Conservation (phyloP, 2,797 vertebrate genomes). For the Ptychobarbus kaznakovi region DNA sequence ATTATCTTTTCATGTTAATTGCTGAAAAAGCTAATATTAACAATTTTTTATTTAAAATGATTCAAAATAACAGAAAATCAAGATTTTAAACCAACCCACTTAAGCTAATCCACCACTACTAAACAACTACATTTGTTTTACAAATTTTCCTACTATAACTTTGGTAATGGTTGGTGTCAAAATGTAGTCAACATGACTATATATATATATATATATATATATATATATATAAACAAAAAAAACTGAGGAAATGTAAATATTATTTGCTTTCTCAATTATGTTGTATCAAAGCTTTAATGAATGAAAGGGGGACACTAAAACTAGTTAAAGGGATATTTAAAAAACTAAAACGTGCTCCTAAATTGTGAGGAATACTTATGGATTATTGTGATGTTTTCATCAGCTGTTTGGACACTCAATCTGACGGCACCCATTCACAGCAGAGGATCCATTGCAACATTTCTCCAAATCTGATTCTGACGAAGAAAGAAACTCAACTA, state of each 20-base stretch:
- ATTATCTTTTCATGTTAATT: not conserved
- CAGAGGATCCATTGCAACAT: not conserved
- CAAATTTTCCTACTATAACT: not conserved
- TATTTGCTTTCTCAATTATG: not conserved
- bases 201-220: too few species aligned
- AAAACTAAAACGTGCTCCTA: not conserved
- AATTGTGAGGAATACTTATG: not conserved
- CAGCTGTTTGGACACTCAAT: not conserved
- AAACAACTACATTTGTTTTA: too few species aligned
- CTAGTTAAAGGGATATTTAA: not conserved
- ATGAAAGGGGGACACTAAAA: not conserved
- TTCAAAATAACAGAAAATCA: too few species aligned
- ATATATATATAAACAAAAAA: too few species aligned
- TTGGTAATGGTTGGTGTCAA: too few species aligned
- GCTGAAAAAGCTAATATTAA: too few species aligned
- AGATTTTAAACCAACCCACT: too few species aligned
- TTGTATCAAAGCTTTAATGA: not conserved
- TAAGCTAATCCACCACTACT: too few species aligned
- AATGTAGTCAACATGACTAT: too few species aligned
- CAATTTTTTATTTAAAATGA: too few species aligned
- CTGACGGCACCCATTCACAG: not conserved
- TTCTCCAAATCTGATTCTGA: not conserved
- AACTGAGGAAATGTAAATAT: not conserved
- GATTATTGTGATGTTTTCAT: not conserved
- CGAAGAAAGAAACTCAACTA: not conserved